phyloP scores from a whole-genome alignment of 2,113 vertebrate genomes.

The Phoxinus phoxinus region DNA sequence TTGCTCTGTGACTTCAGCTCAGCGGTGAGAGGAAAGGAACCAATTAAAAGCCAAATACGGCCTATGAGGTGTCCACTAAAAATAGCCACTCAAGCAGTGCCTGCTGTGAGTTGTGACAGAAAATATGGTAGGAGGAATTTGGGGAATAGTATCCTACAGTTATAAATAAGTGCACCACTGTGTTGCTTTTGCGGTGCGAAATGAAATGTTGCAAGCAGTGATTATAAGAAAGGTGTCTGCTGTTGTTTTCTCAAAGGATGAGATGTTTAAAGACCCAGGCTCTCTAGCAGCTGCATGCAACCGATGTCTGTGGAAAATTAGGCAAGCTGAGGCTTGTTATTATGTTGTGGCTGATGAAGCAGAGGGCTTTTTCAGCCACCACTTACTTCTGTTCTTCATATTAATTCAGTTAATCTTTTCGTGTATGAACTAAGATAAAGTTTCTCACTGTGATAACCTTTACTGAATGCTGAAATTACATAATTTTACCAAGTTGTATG shows the following conservation, averaged over 20 bases:
- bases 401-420: neutral
- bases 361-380: neutral
- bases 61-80: slow-evolving; percentile 60
- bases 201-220: slow-evolving; percentile 47
- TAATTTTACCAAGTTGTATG: neutral
- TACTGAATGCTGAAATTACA: neutral
- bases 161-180: slow-evolving; percentile 48
- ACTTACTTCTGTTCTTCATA: neutral
- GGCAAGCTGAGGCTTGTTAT: slow-evolving; percentile 21
- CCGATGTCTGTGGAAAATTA: slow-evolving; percentile 18
- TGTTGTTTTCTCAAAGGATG: slow-evolving; percentile 29
- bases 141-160: slow-evolving; percentile 39
- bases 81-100: slow-evolving; percentile 41
- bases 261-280: slow-evolving; percentile 24
- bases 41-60: slow-evolving; percentile 73
- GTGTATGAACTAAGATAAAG: neutral
- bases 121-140: slow-evolving; percentile 22
- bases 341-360: slow-evolving; percentile 19
- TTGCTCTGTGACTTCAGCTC: slow-evolving; percentile 75
- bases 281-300: slow-evolving; percentile 22
- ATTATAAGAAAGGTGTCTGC: slow-evolving; percentile 44
- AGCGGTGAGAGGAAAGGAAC: slow-evolving; percentile 70
- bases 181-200: slow-evolving; percentile 52
- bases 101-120: slow-evolving; percentile 44
- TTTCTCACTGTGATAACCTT: neutral